Evolutionary conservation across 2,113 vertebrate genomes (phyloP).

Genomic region (Nycticebus coucang): DNA sequence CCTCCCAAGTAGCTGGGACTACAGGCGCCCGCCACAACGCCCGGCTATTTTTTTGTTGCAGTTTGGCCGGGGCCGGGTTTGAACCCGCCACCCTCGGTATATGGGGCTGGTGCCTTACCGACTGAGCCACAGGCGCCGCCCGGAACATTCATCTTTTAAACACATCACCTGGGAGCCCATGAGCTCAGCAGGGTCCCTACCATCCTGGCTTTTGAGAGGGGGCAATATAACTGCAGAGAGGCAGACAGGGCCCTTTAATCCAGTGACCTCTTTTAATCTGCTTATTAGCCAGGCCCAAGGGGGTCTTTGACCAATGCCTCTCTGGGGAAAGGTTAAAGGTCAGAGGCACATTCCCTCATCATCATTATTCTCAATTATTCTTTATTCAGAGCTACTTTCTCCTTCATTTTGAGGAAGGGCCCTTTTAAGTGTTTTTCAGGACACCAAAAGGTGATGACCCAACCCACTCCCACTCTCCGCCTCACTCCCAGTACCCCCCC

Average conservation of each 20-base stretch:
- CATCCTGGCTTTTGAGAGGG: background rate
- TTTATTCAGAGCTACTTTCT: conserved; percentile 54
- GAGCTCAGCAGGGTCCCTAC: background rate
- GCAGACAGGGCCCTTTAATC: background rate
- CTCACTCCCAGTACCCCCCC: background rate
- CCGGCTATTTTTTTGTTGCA: no score
- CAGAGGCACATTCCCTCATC: conserved; percentile 54
- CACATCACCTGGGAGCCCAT: background rate
- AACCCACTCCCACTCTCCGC: background rate
- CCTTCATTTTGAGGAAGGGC: conserved; percentile 29
- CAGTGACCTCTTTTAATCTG: conserved; percentile 60
- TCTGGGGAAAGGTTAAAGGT: conserved; percentile 55
- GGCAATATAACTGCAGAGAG: background rate
- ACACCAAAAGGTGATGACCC: background rate
- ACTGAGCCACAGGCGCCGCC: no score
- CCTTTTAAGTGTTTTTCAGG: background rate
- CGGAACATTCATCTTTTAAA: background rate
- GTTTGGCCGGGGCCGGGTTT: no score
- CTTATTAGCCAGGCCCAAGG: conserved; percentile 42
- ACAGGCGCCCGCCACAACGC: no score
- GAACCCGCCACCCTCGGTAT: no score
- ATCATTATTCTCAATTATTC: conserved; percentile 75
- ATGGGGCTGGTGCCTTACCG: no score
- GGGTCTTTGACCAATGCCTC: conserved; percentile 55
- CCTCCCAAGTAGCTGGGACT: no score